Base-by-base conservation (phyloP, 2,797 vertebrate species). In the Ctenopoma multispine region DNA sequence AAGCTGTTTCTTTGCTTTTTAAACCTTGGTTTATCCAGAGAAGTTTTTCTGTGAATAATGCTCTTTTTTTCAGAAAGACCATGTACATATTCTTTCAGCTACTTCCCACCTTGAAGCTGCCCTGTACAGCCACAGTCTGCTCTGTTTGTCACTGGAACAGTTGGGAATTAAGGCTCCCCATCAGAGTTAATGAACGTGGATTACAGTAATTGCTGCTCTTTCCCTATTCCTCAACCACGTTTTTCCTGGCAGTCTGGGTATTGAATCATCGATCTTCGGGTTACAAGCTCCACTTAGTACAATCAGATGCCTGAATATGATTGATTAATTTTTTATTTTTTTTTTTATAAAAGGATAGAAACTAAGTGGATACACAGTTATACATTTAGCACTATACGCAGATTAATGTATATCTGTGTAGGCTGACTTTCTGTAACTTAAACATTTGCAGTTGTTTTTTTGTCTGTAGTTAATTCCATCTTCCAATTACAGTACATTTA, bases 401-500 rank as follows among this genome's bases (percentile, higher is more conserved):
- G 43, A 44, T n/a, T 7, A 20, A 10, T 13, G 0, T 38, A 38
- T 5, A 15, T 29, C 17, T n/a, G 18, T 63, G 36, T 51, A 14
- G 9, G 47, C 34, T 20, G 38, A 61, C 24, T 75, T 20, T 38
- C 27, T 17, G 44, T 78, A 15, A 6, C 4, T 41, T 15, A 75
- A 75, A 75, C 50, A 57, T 47, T 29, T 72, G 59, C 53, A 51
- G 49, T 63, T 47, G 61, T 46, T 71, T 63, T 57, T 77, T 69
- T 58, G 67, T 41, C 59, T 29, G 8, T 58, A 65, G 65, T 79
- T 57, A 57, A 23, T 51, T 44, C n/a, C 31, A 24, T 23, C 5
- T 18, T 15, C 15, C 36, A 47, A 23, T 21, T 67, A 20, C 20
- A 60, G 12, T 29, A 17, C 8, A 17, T 29, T 57, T 34, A 7